These are phyloP conservation scores for Drosophila atroscutellata DNA, from an alignment of 2,888 invertebrate species.

Conservation along the genomic window DNA sequence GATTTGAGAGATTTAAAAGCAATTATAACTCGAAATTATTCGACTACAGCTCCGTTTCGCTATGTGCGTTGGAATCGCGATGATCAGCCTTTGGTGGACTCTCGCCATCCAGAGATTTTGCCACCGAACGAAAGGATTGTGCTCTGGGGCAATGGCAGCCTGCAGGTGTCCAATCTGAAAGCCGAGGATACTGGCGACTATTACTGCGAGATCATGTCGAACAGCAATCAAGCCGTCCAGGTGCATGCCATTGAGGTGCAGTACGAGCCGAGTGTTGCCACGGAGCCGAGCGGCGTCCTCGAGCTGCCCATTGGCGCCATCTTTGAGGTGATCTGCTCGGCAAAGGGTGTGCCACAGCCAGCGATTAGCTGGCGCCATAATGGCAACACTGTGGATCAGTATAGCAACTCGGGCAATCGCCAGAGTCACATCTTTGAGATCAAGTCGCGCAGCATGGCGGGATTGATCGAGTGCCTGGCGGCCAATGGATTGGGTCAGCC, in stretches of 20 bases:
- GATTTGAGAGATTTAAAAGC: neutral
- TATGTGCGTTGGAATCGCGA: conserved; percentile 91
- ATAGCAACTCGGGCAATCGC: conserved; percentile 78
- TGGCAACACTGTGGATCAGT: conserved; percentile 70
- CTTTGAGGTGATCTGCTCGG: conserved; percentile 90
- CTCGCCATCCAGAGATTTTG: conserved; percentile 85
- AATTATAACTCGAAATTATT: neutral
- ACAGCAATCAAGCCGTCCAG: conserved; percentile 85
- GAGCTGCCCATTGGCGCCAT: conserved; percentile 91
- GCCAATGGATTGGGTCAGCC: conserved; percentile 91
- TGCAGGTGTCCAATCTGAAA: conserved; percentile 87
- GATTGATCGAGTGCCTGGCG: conserved; percentile 90
- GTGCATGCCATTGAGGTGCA: conserved; percentile 92
- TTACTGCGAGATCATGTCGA: conserved; percentile 86
- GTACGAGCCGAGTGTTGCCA: conserved; percentile 89
- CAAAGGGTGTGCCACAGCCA: conserved; percentile 90
- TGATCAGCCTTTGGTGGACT: conserved; percentile 88
- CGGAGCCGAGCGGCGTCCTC: conserved; percentile 89
- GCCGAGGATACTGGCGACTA: conserved; percentile 86
- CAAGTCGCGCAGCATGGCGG: conserved; percentile 88
- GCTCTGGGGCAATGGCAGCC: conserved; percentile 90
- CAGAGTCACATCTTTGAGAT: conserved; percentile 83
- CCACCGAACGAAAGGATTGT: conserved; percentile 87
- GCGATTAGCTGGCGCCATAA: conserved; percentile 89
- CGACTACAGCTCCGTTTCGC: conserved; percentile 86